phyloP scores from a whole-genome alignment of 2,113 vertebrate species.

The Upupa epops region DNA sequence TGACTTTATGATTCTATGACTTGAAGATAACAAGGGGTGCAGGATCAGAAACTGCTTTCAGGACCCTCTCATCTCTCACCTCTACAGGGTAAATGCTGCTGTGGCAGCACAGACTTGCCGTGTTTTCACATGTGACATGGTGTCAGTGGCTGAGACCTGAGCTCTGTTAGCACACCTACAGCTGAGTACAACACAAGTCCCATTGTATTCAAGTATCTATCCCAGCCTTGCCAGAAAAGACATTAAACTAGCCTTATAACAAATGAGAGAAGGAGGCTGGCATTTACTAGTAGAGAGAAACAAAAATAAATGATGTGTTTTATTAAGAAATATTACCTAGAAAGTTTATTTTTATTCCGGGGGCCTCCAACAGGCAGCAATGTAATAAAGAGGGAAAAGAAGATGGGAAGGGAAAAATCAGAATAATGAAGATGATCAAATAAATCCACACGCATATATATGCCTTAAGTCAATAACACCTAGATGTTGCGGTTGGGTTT shows the following conservation, averaged over 20 bases:
- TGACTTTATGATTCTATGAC: background rate
- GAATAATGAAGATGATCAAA: conserved; percentile 54
- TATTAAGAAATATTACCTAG: conserved; percentile 70
- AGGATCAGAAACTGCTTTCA: background rate
- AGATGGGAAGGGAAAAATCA: conserved; percentile 33
- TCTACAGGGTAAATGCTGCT: background rate
- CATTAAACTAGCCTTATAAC: background rate
- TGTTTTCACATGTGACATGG: accelerated
- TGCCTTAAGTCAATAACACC: conserved; percentile 31
- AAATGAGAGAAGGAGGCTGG: conserved; percentile 34
- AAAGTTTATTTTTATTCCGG: conserved; percentile 56
- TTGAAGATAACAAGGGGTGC: background rate
- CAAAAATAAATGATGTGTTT: conserved; percentile 70
- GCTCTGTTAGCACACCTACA: background rate
- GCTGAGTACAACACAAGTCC: background rate
- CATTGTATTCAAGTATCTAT: background rate
- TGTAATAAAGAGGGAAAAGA: conserved; percentile 54
- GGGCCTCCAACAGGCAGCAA: conserved; percentile 13
- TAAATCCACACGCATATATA: background rate
- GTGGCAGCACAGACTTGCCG: background rate
- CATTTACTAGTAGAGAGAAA: conserved; percentile 41
- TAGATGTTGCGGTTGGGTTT: background rate
- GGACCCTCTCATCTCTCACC: background rate
- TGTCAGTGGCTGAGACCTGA: background rate
- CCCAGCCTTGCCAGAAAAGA: background rate